Evolutionary conservation across 2,113 vertebrate species (phyloP), one percentile per base, ranked within the genome.

Genomic region (Osmerus mordax): DNA sequence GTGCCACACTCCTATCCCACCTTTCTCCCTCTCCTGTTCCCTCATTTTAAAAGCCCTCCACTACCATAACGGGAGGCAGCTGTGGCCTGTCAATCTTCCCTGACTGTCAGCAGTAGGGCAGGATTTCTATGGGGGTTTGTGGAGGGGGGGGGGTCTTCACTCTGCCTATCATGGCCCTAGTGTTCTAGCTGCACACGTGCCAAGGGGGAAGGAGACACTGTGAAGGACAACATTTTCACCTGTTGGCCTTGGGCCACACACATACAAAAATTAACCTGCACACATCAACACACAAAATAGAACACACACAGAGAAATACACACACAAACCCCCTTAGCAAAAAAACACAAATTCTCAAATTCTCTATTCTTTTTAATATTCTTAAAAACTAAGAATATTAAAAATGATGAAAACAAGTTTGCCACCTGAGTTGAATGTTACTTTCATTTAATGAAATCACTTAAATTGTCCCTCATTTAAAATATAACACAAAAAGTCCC

Each of bases 1-100:
- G 11, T 23, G 12, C 60, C 25, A 12, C 16, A 14, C 18, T 29
- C 32, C 3, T 52, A 23, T 19, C 61, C 28, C 13, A 52, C 47
- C 60, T 19, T 19, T 61, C 1, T 16, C 67, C 51, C 41, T 15
- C 58, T 66, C 41, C 29, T 53, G 14, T 52, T 51, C 60, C 14
- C 62, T 56, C 55, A 36, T 52, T 13, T 52, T 68, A 69, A 72
- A 65, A n/a, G 28, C 61, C 60, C 19, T 29, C 29, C 41, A 82
- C 79, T 82, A 77, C 82, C 89, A 83, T 88, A 90, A 90, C 75
- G 78, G 78, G 84, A 81, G 79, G 85, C 91, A 94, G 87, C 89
- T 91, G 90, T 81, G 83, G 47, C 86, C 75, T 88, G 90, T 90
- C 92, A 89, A 85, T 94, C 92, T 78, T 83, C 83, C 83, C 79